Evolutionary conservation across 2,888 invertebrate genomes (phyloP).

Genomic region (Phasia obesa): DNA sequence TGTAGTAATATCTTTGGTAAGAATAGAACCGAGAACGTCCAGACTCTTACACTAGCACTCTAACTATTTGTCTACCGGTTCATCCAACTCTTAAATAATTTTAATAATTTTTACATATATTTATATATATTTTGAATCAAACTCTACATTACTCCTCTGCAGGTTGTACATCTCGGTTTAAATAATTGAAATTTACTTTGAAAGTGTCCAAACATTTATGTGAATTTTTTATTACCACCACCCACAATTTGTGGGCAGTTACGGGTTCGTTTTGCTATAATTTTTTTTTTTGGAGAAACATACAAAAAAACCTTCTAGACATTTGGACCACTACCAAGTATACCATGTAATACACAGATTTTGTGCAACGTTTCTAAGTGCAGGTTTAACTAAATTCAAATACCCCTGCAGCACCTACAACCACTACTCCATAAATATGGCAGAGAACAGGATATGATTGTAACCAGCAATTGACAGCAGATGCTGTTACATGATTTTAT

Average conservation of each 20-base stretch:
- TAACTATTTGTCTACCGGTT: no score
- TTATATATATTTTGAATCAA: neutral
- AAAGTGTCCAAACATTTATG: conserved; percentile 43
- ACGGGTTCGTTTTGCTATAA: conserved; percentile 10
- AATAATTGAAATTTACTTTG: conserved; percentile 25
- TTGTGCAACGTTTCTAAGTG: conserved; percentile 39
- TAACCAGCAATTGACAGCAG: conserved; percentile 66
- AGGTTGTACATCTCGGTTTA: conserved; percentile 4
- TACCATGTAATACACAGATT: no score
- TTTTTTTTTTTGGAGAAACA: conserved; percentile 3
- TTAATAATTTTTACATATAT: no score
- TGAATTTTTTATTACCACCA: conserved; percentile 50
- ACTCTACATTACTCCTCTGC: neutral
- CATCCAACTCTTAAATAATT: no score
- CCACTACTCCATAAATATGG: conserved; percentile 19
- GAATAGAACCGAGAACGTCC: no score
- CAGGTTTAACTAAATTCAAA: conserved; percentile 10
- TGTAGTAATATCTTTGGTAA: no score
- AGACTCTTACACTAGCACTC: no score
- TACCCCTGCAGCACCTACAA: conserved; percentile 6
- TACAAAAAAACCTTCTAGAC: conserved; percentile 6
- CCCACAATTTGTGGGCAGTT: conserved; percentile 48
- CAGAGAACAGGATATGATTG: conserved; percentile 57
- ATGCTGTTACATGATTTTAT: conserved; percentile 65
- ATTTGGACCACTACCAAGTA: conserved; percentile 6